Evolutionary conservation across 2,888 invertebrate species (phyloP), one percentile per base, ranked within the genome.

Genomic region (Cryptocheilus praepositus): DNA sequence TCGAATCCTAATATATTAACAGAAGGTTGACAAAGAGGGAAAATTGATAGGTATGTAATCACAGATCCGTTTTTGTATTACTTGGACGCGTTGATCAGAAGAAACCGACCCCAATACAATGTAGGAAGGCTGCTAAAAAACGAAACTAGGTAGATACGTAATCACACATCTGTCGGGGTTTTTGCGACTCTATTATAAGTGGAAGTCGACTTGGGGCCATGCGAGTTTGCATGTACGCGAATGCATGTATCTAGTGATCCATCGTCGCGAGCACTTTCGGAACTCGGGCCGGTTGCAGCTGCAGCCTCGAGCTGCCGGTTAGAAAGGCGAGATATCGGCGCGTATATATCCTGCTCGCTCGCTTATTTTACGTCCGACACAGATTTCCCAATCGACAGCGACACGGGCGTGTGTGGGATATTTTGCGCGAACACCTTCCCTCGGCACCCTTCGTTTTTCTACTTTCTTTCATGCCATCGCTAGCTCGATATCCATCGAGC

Each of bases 321-420:
- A 28, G 54, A 54, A 54, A 54, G 28, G 54, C 36, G 36, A 54
- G 54, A 54, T 3, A 54, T 25, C 3, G 54, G 21, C 13, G 70
- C 67, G 72, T 65, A 67, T 65, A 18, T 18, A 44, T 57, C n/a
- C n/a, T 4, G 11, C 13, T 7, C 64, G 66, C 60, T 59, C 67
- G 67, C 71, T 73, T 76, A 77, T 73, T 76, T 77, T 71, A 77
- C 72, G 78, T 77, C 72, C 72, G 70, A 77, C 73, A 59, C 66
- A 67, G 73, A 79, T 82, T 83, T 82, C 81, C 76, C 79, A 82
- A 83, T 82, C 77, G 76, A 61, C 71, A 71, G 22, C 58, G 28
- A 28, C 49, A 59, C 25, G 46, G 28, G 65, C 73, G 69, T 71
- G 76, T 80, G 76, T 77, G 80, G 77, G 77, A 83, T 78, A 81